Evolutionary conservation across 2,797 vertebrate species (phyloP), one percentile per base, ranked within the genome.

Genomic region (Typhlichthys subterraneus): DNA sequence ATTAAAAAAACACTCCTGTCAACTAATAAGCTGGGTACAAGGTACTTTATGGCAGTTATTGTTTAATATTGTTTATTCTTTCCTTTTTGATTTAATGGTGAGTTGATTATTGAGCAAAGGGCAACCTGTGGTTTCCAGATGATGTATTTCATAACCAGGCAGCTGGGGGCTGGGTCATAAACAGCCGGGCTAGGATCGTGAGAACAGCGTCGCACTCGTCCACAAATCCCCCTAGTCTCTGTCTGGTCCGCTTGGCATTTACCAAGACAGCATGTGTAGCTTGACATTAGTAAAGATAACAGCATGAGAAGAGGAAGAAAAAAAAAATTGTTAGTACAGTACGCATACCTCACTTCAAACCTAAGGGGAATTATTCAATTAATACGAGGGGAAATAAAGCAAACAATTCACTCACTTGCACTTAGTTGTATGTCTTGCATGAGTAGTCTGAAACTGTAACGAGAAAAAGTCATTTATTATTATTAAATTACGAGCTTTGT

Each of bases 351-450:
- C 96, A 94, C 93, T 93, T 94, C 94, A 94, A 93, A 94, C 94
- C 94, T 95, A 93, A 94, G 95, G 95, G 94, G 95, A 97, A 95
- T 94, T 93, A 96, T 91, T 92, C 88, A 93, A 93, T 92, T 75
- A 73, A 79, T 79, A 83, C 70, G 53, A 69, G 53, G 67, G 91
- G 84, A 91, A 78, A 89, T 73, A 79, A 88, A 93, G 88, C 87
- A 91, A 89, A 93, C 93, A 94, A 95, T 96, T 96, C 94, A 96
- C 92, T 95, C 95, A 88, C 93, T 95, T 94, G 94, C 94, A 95
- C 95, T 96, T 96, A 93, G 93, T 94, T 85, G 93, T 96, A 91
- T 90, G 95, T 96, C 94, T 94, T 97, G 96, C 96, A 97, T 96
- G 96, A 95, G 94, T 95, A 96, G 94, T 96, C 94, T 93, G 94